Percentiles rank a stretch among this genome's conserved stretches.
Conservation (phyloP, 2,888 invertebrate genomes). For the Thera britannica region DNA sequence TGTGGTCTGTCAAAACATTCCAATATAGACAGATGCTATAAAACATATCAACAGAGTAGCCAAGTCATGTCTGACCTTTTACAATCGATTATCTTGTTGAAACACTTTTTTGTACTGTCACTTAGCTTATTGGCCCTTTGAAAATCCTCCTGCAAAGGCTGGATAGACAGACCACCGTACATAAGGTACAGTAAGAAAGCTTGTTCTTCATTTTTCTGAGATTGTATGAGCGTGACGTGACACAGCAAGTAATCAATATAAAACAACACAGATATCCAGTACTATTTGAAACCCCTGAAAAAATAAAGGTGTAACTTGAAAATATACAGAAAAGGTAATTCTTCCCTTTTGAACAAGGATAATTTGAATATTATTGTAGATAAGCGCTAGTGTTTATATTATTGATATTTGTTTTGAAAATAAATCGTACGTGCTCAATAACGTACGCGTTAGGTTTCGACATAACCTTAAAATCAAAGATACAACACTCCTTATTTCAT, state of each 20-base stretch:
- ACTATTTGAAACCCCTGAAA: constrained; percentile 1
- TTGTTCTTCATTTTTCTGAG: background rate
- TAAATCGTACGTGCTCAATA: background rate
- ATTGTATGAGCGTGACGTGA: background rate
- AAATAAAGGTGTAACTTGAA: background rate
- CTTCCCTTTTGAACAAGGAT: background rate
- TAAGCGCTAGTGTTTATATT: background rate
- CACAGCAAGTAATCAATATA: background rate
- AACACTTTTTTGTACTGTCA: too few relatives aligned
- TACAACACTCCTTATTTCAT: constrained; percentile 39
- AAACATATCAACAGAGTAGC: too few relatives aligned
- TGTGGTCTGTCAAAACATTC: background rate
- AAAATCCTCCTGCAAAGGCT: too few relatives aligned
- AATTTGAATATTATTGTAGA: background rate
- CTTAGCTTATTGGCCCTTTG: too few relatives aligned
- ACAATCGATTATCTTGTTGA: too few relatives aligned
- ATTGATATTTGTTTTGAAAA: background rate
- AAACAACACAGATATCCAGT: background rate
- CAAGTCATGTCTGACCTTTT: too few relatives aligned
- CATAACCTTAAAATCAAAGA: background rate
- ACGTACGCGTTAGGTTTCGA: background rate
- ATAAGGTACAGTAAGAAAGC: too few relatives aligned
- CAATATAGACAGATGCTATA: background rate
- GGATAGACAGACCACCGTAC: too few relatives aligned
- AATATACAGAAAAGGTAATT: background rate